phyloP scores from a whole-genome alignment of 37 sponge, comb jelly and placozoan species.

The Lycopodina hypogea region DNA sequence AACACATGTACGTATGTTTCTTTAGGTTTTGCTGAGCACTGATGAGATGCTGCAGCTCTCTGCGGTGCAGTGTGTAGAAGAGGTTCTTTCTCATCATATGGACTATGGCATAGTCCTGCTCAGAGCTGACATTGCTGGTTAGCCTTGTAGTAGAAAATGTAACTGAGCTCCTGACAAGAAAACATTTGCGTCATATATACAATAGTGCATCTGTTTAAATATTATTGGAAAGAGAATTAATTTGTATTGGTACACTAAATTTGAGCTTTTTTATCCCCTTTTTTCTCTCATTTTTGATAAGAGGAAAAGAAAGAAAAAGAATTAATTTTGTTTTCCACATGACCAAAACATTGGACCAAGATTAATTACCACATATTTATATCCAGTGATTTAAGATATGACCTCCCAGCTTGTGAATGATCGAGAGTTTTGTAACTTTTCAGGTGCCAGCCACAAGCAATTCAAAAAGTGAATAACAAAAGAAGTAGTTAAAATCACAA shows the following conservation, averaged over 20 bases:
- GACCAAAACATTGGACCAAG: no score
- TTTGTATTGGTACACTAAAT: neutral
- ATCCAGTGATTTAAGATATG: no score
- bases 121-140: constrained; percentile 68
- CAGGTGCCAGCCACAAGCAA: no score
- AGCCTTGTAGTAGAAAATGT: neutral
- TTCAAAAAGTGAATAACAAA: no score
- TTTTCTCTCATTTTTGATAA: no score
- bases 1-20: neutral
- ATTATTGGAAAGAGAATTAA: neutral
- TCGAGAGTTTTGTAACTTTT: no score
- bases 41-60: constrained; percentile 53
- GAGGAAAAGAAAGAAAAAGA: no score
- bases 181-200: neutral
- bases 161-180: neutral
- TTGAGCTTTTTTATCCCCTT: no score
- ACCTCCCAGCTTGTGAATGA: no score
- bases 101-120: constrained; percentile 40
- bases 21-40: constrained; percentile 57
- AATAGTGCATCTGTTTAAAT: neutral
- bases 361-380: no score
- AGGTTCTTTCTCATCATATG: constrained; percentile 44
- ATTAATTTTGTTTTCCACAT: neutral
- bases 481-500: no score
- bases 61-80: constrained; percentile 58